phyloP scores from a whole-genome alignment of 2,113 vertebrate species.

The Carassius gibelio region DNA sequence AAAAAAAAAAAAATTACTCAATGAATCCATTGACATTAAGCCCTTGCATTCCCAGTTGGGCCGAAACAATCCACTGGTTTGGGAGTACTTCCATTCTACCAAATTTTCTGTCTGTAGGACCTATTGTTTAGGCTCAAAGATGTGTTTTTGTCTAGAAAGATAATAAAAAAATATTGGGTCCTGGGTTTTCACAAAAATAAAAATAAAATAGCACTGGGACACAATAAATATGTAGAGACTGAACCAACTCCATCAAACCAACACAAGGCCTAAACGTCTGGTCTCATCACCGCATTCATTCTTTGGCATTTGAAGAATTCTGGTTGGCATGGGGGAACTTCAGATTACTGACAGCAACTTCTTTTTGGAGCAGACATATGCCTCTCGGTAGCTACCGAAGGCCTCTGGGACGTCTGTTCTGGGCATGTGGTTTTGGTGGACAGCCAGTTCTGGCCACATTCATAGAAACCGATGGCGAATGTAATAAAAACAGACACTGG shows the following conservation, averaged over 20 bases:
- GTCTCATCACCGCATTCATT: neutral
- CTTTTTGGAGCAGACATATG: neutral
- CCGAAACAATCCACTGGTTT: neutral
- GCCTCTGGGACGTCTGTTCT: neutral
- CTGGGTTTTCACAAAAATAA: neutral
- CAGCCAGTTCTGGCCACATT: neutral
- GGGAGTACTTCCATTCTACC: neutral
- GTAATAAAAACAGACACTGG: neutral
- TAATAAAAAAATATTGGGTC: neutral
- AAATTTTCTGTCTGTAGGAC: neutral
- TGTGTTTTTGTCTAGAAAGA: neutral
- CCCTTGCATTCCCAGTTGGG: neutral
- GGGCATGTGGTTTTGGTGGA: slow-evolving; percentile 16
- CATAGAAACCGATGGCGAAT: neutral
- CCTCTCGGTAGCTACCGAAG: neutral
- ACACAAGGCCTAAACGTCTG: neutral
- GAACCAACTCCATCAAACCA: neutral
- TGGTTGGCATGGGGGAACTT: neutral
- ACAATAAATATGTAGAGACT: neutral
- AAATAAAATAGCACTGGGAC: neutral
- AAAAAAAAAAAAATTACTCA: neutral
- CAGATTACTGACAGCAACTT: neutral
- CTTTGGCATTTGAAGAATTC: slow-evolving; percentile 15
- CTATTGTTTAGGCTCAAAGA: neutral
- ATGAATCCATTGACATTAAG: neutral